Evolutionary conservation across 1,140 invertebrate species (phyloP), one percentile per base, ranked within the genome.

Genomic region (Tetramorium parvispinum): DNA sequence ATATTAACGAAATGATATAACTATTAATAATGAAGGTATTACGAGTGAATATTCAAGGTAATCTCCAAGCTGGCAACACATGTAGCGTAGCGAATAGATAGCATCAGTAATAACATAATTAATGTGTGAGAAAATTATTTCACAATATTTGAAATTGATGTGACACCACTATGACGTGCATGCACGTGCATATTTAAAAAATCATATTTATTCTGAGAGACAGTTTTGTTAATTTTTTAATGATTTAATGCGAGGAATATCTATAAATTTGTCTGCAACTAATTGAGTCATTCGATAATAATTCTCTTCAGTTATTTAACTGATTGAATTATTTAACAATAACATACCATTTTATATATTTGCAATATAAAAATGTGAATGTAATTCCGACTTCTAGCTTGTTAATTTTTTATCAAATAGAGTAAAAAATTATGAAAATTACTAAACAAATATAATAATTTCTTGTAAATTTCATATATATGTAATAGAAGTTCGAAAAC

Each of bases 101-200:
- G 18, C 37, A 77, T 77, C 55, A 55, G 8, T 61, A 77, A 43
- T 24, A 46, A 37, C 55, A 77, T 46, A 63, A 63, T 77, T 63
- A 43, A 63, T 18, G 18, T 24, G 21, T 7, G 16, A 6, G 40
- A 55, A 11, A 61, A 61, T 51, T 73, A 13, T 27, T 63, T 43
- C 40, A 10, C 63, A 43, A 32, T 63, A 32, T 11, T 63, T 8
- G 11, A 77, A 77, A 77, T 27, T 63, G 11, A 27, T 13, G 75
- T 61, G 55, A 46, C 24, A 63, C 40, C 0, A n/a, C 51, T 75
- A 18, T 8, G 4, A 43, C 59, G 3, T 32, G 2, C 32, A 8
- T 76, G 27, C 11, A 53, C 4, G 0, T 24, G 8, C 61, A 79
- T 68, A 24, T 46, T 66, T 6, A 37, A 37, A 66, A 55, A 27